Conservation (phyloP, 2,888 invertebrate genomes). For the Belgica antarctica region DNA sequence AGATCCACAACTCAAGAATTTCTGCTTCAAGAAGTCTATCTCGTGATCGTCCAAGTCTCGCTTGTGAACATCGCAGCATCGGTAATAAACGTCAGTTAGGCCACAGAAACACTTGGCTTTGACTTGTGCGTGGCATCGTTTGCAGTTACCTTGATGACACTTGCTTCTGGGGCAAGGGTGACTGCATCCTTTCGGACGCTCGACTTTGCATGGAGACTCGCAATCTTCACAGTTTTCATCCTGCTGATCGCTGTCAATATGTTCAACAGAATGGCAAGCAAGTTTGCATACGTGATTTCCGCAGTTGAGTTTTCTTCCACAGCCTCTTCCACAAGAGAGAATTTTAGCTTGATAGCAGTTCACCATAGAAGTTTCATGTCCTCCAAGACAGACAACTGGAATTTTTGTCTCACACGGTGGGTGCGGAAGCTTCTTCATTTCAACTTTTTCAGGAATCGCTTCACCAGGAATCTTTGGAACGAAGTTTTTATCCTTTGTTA, state of each 20-base stretch:
- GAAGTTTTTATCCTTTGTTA: slow-evolving; percentile 58
- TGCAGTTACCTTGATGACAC: slow-evolving; percentile 74
- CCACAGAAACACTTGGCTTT: slow-evolving; percentile 79
- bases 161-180: slow-evolving; percentile 66
- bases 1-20: slow-evolving; percentile 66
- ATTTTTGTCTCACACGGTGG: slow-evolving; percentile 71
- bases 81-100: slow-evolving; percentile 69
- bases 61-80: slow-evolving; percentile 67
- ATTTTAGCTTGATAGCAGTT: slow-evolving; percentile 69
- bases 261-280: slow-evolving; percentile 68
- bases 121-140: slow-evolving; percentile 69
- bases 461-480: slow-evolving; percentile 65
- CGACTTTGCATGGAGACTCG: slow-evolving; percentile 60
- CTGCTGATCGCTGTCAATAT: slow-evolving; percentile 55
- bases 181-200: slow-evolving; percentile 71
- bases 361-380: slow-evolving; percentile 67
- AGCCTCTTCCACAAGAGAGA: slow-evolving; percentile 75
- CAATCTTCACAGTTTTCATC: slow-evolving; percentile 61
- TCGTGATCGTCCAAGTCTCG: slow-evolving; percentile 55
- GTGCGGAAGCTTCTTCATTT: slow-evolving; percentile 63
- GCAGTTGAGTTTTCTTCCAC: slow-evolving; percentile 70
- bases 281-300: slow-evolving; percentile 73
- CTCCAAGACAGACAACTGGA: slow-evolving; percentile 68
- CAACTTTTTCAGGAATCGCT: slow-evolving; percentile 57
- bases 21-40: slow-evolving; percentile 49